These are phyloP conservation scores for Epinephelus cyanopodus DNA, from an alignment of 2,113 vertebrate genomes.

Conservation along the genomic window DNA sequence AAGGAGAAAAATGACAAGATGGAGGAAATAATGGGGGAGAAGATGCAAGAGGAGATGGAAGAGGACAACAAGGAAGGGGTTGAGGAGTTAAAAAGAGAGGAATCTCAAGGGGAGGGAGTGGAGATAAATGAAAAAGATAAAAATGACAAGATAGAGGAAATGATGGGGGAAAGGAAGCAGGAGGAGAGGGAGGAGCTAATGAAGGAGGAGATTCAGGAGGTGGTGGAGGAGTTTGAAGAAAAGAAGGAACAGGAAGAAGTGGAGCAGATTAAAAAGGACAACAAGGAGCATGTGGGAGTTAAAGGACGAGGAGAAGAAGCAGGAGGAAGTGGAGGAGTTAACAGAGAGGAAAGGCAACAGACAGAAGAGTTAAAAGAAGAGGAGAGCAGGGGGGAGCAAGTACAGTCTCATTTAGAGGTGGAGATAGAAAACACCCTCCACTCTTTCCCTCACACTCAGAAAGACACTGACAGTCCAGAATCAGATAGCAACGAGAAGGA, in stretches of 20 bases:
- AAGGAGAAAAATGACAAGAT: no score
- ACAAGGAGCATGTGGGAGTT: neutral
- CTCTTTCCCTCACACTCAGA: neutral
- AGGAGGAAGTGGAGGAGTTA: neutral
- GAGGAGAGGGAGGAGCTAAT: neutral
- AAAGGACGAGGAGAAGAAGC: neutral
- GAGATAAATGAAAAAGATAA: neutral
- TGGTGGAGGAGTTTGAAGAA: neutral
- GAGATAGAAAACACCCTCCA: neutral
- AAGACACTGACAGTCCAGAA: neutral
- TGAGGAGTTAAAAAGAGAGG: neutral
- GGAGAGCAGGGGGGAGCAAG: neutral
- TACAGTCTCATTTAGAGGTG: neutral
- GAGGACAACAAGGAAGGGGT: fast-evolving
- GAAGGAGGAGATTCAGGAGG: neutral
- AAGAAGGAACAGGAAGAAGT: neutral
- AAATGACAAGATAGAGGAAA: neutral
- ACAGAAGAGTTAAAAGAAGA: neutral
- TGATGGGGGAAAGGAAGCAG: neutral
- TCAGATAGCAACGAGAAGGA: conserved; percentile 3
- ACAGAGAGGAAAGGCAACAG: neutral
- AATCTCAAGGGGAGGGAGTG: neutral
- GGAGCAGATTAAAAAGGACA: neutral
- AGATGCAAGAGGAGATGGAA: neutral
- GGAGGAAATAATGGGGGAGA: neutral